Percentiles rank a stretch among this genome's conserved stretches.
Evolutionary conservation across 2,888 invertebrate species (phyloP).

Genomic region (Ornithoptera priamus): DNA sequence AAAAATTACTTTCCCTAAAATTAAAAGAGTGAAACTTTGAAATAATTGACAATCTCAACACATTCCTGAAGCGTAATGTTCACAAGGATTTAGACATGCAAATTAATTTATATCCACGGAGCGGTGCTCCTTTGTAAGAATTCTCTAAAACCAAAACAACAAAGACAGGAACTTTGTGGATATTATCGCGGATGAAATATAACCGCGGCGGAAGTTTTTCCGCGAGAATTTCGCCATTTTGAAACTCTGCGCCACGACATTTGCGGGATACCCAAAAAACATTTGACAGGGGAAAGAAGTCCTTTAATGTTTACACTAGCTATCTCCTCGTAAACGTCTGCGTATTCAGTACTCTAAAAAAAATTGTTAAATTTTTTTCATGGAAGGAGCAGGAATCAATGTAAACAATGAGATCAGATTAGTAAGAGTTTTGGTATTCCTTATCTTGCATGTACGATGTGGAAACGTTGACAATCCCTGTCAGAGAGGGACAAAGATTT

Average conservation of each 20-base stretch:
- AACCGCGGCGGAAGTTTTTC: conserved; percentile 59
- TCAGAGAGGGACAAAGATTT: no score
- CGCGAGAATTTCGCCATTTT: conserved; percentile 53
- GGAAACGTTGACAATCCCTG: no score
- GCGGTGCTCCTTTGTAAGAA: conserved; percentile 46
- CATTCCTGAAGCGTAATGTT: conserved; percentile 16
- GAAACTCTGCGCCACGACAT: conserved; percentile 56
- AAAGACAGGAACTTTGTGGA: conserved; percentile 56
- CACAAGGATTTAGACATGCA: conserved; percentile 40
- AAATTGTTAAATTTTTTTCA: neutral
- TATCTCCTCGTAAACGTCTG: conserved; percentile 4
- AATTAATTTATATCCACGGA: conserved; percentile 61
- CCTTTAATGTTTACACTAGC: conserved; percentile 44
- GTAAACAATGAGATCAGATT: no score
- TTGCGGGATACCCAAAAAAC: conserved; percentile 65
- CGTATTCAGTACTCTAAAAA: conserved; percentile 15
- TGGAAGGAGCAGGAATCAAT: no score
- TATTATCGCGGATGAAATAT: conserved; percentile 63
- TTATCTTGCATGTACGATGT: no score
- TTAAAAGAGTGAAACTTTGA: conserved; percentile 2
- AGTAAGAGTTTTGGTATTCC: no score
- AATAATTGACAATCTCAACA: conserved; percentile 4
- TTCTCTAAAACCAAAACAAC: conserved; percentile 55
- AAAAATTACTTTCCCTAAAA: neutral
- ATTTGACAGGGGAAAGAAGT: conserved; percentile 60